Evolutionary conservation across 30 jellyfish, hydroid and myxozoan genomes (phyloP), one percentile per base, ranked within the genome.

Genomic region (Hydractinia symbiolongicarpus): DNA sequence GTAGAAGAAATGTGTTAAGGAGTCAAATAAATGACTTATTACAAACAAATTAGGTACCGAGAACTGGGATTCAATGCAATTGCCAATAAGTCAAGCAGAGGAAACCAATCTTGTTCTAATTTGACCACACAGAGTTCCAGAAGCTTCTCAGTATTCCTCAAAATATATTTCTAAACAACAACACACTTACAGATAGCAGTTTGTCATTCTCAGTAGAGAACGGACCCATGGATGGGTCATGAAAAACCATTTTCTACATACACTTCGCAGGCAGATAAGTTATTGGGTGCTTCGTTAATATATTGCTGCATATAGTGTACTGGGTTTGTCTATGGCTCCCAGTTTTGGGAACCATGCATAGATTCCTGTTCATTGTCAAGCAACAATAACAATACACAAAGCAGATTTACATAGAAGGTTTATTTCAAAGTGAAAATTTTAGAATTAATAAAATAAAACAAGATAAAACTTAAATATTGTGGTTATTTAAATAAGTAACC

Each of bases 101-200:
- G 98, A 50, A 91, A 91, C 98, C 98, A 91, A 73, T 91, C 98
- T 73, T 91, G 95, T 30, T 83, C 96, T 40, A 91, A 92, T 72
- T 91, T 91, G 53, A 83, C 93, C 53, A 91, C 98, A 77, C 98
- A 91, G 30, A 91, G 86, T 76, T 91, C 95, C 8, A 86, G 72
- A 67, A 91, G 89, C 64, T 86, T 91, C 69, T 91, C 98, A 19
- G 98, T 94, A 83, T 91, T 91, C 56, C 83, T 73, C 91, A 91
- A 67, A 5, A 91, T 91, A 72, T 81, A 91, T 91, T 91, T 91
- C 98, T 90, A 74, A 74, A 64, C 40, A 51, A 58, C 54, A 17
- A 58, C 5, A 74, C 14, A 74, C 53, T 15, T 9, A n/a, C 1
- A 57, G 13, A 9, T 30, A 30, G 44, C 44, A 30, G 44, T 15